Evolutionary conservation across 2,888 invertebrate genomes (phyloP).

Genomic region (Xiphydria camelus): DNA sequence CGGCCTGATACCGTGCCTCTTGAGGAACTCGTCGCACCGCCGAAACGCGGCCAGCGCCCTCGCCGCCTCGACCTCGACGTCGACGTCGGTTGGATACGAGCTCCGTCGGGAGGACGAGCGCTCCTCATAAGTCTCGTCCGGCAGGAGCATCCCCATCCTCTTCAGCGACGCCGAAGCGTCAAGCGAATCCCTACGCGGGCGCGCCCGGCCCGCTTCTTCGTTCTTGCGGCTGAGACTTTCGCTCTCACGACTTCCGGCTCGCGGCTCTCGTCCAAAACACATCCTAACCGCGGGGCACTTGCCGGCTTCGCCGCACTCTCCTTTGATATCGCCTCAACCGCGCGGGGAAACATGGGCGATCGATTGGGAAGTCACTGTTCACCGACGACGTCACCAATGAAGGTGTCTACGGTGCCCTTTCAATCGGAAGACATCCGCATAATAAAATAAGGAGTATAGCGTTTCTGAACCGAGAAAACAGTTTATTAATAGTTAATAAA

Average conservation of each 20-base stretch:
- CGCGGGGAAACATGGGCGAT: no score
- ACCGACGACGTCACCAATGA: no score
- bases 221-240: not conserved
- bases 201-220: slow-evolving; percentile 12
- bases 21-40: slow-evolving; percentile 67
- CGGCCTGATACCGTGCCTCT: slow-evolving; percentile 69
- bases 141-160: slow-evolving; percentile 67
- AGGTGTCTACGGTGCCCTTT: no score
- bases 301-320: not conserved
- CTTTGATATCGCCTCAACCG: no score
- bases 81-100: slow-evolving; percentile 34
- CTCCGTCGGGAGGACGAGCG: slow-evolving; percentile 40
- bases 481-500: no score
- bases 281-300: slow-evolving; percentile 32
- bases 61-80: slow-evolving; percentile 42
- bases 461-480: no score
- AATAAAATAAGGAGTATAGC: no score
- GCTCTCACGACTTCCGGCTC: slow-evolving; percentile 9
- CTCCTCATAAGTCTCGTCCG: slow-evolving; percentile 80
- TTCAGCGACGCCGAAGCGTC: slow-evolving; percentile 20
- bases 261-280: slow-evolving; percentile 38
- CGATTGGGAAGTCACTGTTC: no score
- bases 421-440: no score
- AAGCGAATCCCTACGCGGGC: slow-evolving; percentile 14
- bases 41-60: slow-evolving; percentile 59